phyloP scores from a whole-genome alignment of 2,113 vertebrate species.

The Oryzias curvinotus region DNA sequence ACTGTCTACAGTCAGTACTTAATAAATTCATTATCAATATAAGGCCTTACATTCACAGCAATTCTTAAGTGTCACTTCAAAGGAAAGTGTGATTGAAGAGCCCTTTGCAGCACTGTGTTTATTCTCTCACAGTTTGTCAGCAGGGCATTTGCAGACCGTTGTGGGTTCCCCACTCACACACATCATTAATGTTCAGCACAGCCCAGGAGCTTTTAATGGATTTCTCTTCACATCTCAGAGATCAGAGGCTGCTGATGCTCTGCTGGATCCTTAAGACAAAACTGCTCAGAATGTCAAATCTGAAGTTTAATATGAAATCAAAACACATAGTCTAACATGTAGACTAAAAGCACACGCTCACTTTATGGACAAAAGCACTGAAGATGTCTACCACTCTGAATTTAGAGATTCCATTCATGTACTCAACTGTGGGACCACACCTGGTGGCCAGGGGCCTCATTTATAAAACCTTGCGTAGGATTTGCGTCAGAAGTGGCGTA shows the following conservation, averaged over 20 bases:
- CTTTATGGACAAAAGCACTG: too few relatives aligned
- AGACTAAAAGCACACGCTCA: too few relatives aligned
- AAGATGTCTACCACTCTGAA: too few relatives aligned
- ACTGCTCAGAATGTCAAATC: neutral
- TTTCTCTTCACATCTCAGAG: constrained; percentile 37
- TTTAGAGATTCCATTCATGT: too few relatives aligned
- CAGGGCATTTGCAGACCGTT: constrained; percentile 43
- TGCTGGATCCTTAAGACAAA: constrained; percentile 20
- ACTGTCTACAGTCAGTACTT: constrained; percentile 12
- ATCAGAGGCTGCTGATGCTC: constrained; percentile 35
- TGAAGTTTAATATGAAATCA: constrained; percentile 42
- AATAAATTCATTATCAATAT: constrained; percentile 26
- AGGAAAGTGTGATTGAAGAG: constrained; percentile 1
- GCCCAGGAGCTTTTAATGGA: constrained; percentile 48
- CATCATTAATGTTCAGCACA: constrained; percentile 35
- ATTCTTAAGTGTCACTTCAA: neutral
- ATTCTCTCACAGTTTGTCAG: constrained; percentile 17
- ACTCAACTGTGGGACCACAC: too few relatives aligned
- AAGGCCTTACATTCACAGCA: neutral
- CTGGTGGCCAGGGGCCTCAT: too few relatives aligned
- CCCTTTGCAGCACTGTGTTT: constrained; percentile 5
- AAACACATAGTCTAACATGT: constrained; percentile 12
- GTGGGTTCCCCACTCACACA: constrained; percentile 34
- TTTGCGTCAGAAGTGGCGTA: too few relatives aligned
- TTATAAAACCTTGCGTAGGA: too few relatives aligned